Base-by-base conservation (phyloP, 2,797 vertebrate genomes). In the Alcedo atthis region DNA sequence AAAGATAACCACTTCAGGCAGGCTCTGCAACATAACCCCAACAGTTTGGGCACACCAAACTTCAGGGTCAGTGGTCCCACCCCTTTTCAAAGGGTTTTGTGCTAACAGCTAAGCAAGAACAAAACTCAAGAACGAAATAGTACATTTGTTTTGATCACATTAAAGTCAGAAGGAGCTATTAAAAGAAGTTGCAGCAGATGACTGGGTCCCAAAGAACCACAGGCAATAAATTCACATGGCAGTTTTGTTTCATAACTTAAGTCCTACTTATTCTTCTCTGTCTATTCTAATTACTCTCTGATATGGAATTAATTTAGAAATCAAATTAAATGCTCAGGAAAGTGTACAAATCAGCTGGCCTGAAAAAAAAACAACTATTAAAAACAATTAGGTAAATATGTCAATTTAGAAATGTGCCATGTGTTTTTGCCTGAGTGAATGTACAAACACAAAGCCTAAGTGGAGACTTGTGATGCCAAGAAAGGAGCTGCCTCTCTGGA, bases 131-230 rank as follows among this genome's bases (percentile, higher is more conserved):
- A 93, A 82, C 58, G 87, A 94, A 93, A 91, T 0, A 30, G 75
- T 90, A 71, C 89, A 81, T 90, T 92, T 94, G 83, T 91, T 93
- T 80, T 89, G 85, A 92, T 82, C 48, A 12, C 66, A 85, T 86
- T 96, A 69, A 85, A 96, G 46, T 84, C 77, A 87, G 82, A 92
- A 68, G 21, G 33, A 76, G 81, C 92, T 96, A 95, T 95, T 92
- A 94, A 92, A 96, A 94, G 92, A 86, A 95, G 67, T 80, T 53
- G 78, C 32, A 89, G 90, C 94, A 94, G 90, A 94, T 94, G 94
- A 96, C 93, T 81, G 70, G 66, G 55, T 88, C 88, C 43, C 3
- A 0, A 70, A 93, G 87, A 92, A 92, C 84, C 91, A 92, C 66
- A 43, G 92, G 94, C 94, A 94, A 92, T 90, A 84, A 77, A 91